phyloP scores from a whole-genome alignment of 2,888 invertebrate species.

The Oligia fasciuncula region DNA sequence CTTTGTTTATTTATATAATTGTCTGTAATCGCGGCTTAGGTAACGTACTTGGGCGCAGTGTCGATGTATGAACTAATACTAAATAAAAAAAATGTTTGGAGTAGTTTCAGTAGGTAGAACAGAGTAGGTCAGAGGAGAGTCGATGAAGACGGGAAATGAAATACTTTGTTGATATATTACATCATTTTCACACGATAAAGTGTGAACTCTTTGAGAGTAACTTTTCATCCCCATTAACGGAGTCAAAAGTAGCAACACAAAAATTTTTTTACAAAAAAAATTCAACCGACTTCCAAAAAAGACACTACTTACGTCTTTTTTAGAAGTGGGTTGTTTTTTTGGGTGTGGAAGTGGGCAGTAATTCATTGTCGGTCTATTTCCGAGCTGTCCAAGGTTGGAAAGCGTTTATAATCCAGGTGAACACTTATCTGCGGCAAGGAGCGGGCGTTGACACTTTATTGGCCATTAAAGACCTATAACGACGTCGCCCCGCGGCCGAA shows the following conservation, averaged over 20 bases:
- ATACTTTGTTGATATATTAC: background rate
- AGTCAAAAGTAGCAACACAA: slow-evolving; percentile 25
- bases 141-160: background rate
- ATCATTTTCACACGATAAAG: background rate
- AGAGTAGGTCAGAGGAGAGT: background rate
- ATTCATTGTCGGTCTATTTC: slow-evolving; percentile 44
- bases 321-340: no score
- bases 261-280: background rate
- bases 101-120: background rate
- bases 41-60: slow-evolving; percentile 11
- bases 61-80: background rate
- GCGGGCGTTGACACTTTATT: slow-evolving; percentile 87
- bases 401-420: slow-evolving; percentile 78
- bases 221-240: slow-evolving; percentile 22
- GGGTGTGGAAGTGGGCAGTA: no score
- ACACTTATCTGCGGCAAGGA: slow-evolving; percentile 80
- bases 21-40: slow-evolving; percentile 42
- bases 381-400: slow-evolving; percentile 43
- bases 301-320: no score
- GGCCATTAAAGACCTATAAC: slow-evolving; percentile 88
- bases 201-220: slow-evolving; percentile 1
- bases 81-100: background rate
- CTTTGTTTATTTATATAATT: background rate
- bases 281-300: no score
- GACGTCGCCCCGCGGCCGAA: slow-evolving; percentile 82